Conservation (phyloP, 2,113 vertebrate species). For the Bolborhynchus lineola region DNA sequence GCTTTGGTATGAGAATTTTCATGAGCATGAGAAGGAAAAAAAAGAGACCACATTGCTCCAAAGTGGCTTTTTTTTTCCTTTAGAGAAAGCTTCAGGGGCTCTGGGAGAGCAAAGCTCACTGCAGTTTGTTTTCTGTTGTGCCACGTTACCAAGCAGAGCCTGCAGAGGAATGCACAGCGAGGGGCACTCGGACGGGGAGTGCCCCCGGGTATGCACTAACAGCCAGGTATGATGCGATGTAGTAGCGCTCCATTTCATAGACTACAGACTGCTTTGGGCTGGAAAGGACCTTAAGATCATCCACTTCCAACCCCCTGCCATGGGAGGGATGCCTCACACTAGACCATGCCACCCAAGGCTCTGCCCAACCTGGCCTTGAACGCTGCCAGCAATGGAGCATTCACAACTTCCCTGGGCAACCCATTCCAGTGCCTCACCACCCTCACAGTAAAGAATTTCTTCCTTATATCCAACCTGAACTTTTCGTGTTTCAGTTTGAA, state of each 20-base stretch:
- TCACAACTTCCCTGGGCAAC: too few species aligned
- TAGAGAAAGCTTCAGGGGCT: not conserved
- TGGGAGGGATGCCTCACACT: not conserved
- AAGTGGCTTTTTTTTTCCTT: not conserved
- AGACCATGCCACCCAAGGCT: not conserved
- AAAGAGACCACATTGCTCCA: not conserved
- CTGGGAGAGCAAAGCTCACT: not conserved
- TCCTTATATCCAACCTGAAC: too few species aligned
- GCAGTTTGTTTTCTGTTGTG: constrained; percentile 61
- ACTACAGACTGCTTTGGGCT: not conserved
- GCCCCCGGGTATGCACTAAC: not conserved
- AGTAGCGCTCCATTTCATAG: not conserved
- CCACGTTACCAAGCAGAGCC: constrained; percentile 25
- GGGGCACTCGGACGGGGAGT: not conserved
- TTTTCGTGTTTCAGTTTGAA: too few species aligned
- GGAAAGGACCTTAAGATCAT: not conserved
- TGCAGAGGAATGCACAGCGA: not conserved
- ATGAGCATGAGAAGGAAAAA: constrained; percentile 22
- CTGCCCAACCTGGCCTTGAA: not conserved
- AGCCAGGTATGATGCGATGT: not conserved
- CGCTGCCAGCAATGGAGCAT: not conserved
- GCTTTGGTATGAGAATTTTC: constrained; percentile 53
- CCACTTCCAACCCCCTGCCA: not conserved
- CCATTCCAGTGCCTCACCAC: too few species aligned
- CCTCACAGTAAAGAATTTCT: too few species aligned